Conservation (phyloP, 1,140 invertebrate genomes). For the Conopomorpha cramerella region DNA sequence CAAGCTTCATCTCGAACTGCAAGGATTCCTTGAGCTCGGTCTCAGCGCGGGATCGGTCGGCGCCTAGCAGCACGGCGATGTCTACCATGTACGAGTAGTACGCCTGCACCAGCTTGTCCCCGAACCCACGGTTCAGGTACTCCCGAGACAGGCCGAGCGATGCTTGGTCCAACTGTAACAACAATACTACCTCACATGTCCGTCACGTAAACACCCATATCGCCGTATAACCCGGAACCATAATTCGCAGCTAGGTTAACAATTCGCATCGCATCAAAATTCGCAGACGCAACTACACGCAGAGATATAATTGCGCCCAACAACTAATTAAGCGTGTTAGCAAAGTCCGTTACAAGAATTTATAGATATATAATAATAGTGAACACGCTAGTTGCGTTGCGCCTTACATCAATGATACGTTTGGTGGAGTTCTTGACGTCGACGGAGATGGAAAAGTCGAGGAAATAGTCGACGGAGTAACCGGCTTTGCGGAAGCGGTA, state of each 20-base stretch:
- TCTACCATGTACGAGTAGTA: constrained; percentile 87
- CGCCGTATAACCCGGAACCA: not conserved
- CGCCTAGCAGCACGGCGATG: constrained; percentile 86
- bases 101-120: constrained; percentile 76
- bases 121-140: constrained; percentile 83
- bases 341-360: no score
- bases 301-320: no score
- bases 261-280: no score
- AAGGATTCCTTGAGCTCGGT: constrained; percentile 82
- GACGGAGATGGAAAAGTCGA: constrained; percentile 89
- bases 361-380: no score
- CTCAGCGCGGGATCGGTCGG: constrained; percentile 70
- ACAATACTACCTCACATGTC: no score
- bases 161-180: constrained; percentile 85
- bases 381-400: no score
- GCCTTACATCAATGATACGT: constrained; percentile 84
- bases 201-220: no score
- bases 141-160: constrained; percentile 86
- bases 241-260: no score
- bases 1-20: constrained; percentile 89
- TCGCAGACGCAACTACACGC: no score
- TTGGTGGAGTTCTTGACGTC: constrained; percentile 90
- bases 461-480: constrained; percentile 87
- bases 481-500: constrained; percentile 79
- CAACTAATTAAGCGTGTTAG: no score